Evolutionary conservation across 2,888 invertebrate genomes (phyloP).

Genomic region (Malthinus flaveolus): DNA sequence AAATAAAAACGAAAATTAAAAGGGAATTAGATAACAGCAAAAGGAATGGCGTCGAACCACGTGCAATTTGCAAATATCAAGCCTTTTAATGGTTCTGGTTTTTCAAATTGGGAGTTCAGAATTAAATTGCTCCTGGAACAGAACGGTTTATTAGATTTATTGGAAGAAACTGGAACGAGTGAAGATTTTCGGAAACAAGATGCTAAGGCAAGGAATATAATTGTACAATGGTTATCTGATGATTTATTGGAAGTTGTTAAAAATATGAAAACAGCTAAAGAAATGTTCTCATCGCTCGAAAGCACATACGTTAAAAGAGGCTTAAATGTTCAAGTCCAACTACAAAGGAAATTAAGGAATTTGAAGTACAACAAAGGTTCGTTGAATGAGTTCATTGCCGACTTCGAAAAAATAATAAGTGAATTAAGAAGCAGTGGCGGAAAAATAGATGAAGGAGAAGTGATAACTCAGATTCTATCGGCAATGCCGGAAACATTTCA

Average conservation of each 20-base stretch:
- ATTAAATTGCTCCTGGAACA: slow-evolving; percentile 30
- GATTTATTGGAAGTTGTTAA: slow-evolving; percentile 32
- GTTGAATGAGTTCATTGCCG: slow-evolving; percentile 5
- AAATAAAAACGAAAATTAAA: neutral
- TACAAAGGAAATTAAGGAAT: too few relatives aligned
- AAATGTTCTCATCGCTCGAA: slow-evolving; percentile 24
- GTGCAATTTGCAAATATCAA: slow-evolving; percentile 1
- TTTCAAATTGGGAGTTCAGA: slow-evolving; percentile 32
- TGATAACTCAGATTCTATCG: slow-evolving; percentile 25
- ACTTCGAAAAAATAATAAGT: slow-evolving; percentile 21
- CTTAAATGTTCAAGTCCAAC: neutral
- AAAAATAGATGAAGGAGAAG: slow-evolving; percentile 21
- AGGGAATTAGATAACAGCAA: neutral
- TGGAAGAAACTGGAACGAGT: slow-evolving; percentile 3
- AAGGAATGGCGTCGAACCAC: neutral
- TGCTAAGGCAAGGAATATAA: slow-evolving; percentile 27
- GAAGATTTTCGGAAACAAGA: slow-evolving; percentile 26
- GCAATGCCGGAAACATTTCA: slow-evolving; percentile 27
- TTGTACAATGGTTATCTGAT: slow-evolving; percentile 29
- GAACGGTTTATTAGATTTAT: slow-evolving; percentile 18
- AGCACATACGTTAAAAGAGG: neutral
- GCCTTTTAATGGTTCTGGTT: slow-evolving; percentile 31
- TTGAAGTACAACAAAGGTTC: neutral
- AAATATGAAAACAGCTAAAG: slow-evolving; percentile 30
- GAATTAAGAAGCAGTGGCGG: slow-evolving; percentile 26